Conservation (phyloP, 2,888 invertebrate genomes). For the Agrotis exclamationis region DNA sequence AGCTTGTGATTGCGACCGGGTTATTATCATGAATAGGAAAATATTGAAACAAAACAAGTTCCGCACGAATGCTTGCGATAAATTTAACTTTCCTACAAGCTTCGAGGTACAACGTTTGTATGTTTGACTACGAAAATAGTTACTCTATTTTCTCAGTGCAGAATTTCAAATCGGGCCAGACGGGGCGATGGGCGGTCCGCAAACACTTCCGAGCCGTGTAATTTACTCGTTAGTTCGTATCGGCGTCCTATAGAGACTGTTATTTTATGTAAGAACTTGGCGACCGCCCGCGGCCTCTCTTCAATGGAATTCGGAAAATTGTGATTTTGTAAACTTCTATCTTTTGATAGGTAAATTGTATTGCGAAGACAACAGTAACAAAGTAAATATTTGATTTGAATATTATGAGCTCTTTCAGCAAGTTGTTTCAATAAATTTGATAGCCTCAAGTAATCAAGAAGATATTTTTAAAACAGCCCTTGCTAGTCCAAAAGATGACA, state of each 20-base stretch:
- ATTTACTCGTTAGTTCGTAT: conserved; percentile 84
- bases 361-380: conserved; percentile 39
- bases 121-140: conserved; percentile 65
- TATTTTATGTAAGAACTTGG: conserved; percentile 77
- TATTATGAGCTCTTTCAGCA: not conserved
- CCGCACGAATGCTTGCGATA: conserved; percentile 24
- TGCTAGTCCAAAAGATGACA: conserved; percentile 25
- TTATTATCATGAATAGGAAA: conserved; percentile 37
- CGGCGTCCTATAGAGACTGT: conserved; percentile 75
- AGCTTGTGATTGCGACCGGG: conserved; percentile 14
- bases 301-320: conserved; percentile 75
- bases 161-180: conserved; percentile 75
- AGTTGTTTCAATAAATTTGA: conserved; percentile 10
- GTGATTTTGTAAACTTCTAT: conserved; percentile 69
- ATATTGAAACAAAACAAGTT: conserved; percentile 37
- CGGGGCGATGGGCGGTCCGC: conserved; percentile 78
- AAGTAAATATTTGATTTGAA: conserved; percentile 35
- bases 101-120: conserved; percentile 43
- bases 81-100: conserved; percentile 40
- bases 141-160: conserved; percentile 66
- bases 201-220: conserved; percentile 83
- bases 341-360: conserved; percentile 62
- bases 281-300: conserved; percentile 74
- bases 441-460: not conserved
- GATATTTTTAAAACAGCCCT: conserved; percentile 1